phyloP scores from a whole-genome alignment of 2,888 invertebrate species.

The Drosophila buzzatii region DNA sequence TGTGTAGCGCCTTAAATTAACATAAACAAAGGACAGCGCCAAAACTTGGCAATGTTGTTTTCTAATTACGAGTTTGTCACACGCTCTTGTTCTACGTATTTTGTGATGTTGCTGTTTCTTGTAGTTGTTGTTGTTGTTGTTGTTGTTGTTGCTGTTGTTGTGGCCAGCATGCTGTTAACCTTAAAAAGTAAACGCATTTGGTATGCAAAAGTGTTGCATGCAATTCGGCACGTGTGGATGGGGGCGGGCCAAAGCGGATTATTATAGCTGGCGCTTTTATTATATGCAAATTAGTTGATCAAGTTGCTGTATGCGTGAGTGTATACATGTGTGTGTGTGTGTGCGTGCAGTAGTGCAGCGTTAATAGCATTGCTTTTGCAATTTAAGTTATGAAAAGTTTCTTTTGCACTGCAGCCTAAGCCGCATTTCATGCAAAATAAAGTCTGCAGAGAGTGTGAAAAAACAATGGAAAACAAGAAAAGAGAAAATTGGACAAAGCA shows the following conservation, averaged over 20 bases:
- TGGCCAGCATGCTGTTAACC: slow-evolving; percentile 53
- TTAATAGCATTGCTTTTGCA: slow-evolving; percentile 67
- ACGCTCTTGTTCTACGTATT: neutral
- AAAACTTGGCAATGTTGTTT: slow-evolving; percentile 56
- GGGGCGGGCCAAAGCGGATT: slow-evolving; percentile 12
- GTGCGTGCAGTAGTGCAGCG: slow-evolving; percentile 36
- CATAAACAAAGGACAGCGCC: slow-evolving; percentile 68
- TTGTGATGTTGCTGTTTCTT: slow-evolving; percentile 6
- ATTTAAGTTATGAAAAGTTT: slow-evolving; percentile 60
- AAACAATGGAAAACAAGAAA: slow-evolving; percentile 1
- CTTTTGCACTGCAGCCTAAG: slow-evolving; percentile 33
- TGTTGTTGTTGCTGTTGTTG: slow-evolving; percentile 19
- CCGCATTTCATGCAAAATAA: slow-evolving; percentile 62
- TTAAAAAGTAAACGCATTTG: slow-evolving; percentile 65
- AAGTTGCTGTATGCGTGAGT: slow-evolving; percentile 7
- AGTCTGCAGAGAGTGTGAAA: slow-evolving; percentile 23
- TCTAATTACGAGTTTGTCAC: slow-evolving; percentile 63
- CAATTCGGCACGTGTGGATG: slow-evolving; percentile 8
- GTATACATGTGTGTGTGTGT: neutral
- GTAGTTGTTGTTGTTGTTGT: slow-evolving; percentile 12
- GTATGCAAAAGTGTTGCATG: slow-evolving; percentile 70
- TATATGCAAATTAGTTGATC: slow-evolving; percentile 61
- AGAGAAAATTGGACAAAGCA: neutral
- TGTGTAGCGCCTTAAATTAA: slow-evolving; percentile 57
- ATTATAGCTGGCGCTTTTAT: slow-evolving; percentile 42